Percentiles rank a stretch among this genome's conserved stretches.
These are phyloP conservation scores for Scylla paramamosain DNA, from an alignment of 1,140 invertebrate genomes.

Conservation along the genomic window DNA sequence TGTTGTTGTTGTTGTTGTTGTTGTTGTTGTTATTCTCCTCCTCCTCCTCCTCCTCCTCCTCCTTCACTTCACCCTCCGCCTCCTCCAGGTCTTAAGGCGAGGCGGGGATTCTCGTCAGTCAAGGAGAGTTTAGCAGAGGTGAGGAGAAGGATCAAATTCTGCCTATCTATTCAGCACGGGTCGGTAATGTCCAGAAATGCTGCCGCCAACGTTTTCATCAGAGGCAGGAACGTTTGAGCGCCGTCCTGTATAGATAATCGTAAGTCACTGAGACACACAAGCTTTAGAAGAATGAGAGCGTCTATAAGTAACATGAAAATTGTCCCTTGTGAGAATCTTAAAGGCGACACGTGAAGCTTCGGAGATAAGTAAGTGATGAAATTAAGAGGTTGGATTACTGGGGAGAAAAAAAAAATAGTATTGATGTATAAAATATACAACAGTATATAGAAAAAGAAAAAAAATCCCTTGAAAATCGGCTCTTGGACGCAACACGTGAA, in stretches of 20 bases:
- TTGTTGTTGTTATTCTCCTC: background rate
- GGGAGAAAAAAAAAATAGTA: too few relatives aligned
- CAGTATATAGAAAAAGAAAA: too few relatives aligned
- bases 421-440: too few relatives aligned
- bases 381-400: too few relatives aligned
- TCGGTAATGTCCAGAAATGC: background rate
- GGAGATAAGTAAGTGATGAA: too few relatives aligned
- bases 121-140: background rate
- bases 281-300: background rate
- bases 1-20: slow-evolving; percentile 4
- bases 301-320: background rate
- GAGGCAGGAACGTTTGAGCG: background rate
- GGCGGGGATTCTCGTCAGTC: background rate
- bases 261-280: background rate
- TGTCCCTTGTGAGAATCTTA: too few relatives aligned
- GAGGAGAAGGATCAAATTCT: background rate
- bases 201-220: background rate
- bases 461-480: too few relatives aligned
- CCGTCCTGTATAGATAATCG: background rate
- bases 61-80: too few relatives aligned
- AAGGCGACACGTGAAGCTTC: too few relatives aligned
- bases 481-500: too few relatives aligned
- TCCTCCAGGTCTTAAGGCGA: too few relatives aligned
- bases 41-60: background rate
- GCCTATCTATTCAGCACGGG: background rate